Evolutionary conservation across 2,113 vertebrate species (phyloP).

Genomic region (Pyxicephalus adspersus): DNA sequence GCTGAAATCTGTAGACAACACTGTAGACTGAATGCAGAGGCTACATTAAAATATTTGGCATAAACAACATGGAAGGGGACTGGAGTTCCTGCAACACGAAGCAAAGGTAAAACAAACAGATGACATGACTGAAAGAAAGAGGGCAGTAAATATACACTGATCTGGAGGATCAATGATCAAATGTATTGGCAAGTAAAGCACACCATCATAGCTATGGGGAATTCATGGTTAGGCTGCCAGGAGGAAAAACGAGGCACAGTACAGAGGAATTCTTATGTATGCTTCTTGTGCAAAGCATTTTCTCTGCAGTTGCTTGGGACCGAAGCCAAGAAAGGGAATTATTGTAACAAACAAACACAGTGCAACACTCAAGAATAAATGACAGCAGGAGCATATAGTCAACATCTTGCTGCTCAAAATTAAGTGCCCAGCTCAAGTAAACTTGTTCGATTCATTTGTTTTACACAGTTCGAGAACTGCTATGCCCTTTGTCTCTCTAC

Average conservation of each 20-base stretch:
- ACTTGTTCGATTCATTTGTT: slow-evolving; percentile 74
- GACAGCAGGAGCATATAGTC: slow-evolving; percentile 82
- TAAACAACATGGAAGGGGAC: background rate
- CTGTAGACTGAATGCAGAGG: background rate
- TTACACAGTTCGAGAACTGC: slow-evolving; percentile 51
- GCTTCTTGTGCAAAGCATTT: slow-evolving; percentile 72
- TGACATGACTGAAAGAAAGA: background rate
- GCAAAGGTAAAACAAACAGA: background rate
- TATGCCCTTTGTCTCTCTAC: slow-evolving; percentile 33
- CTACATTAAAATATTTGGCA: slow-evolving; percentile 5
- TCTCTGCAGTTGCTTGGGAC: slow-evolving; percentile 75
- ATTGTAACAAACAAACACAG: slow-evolving; percentile 70
- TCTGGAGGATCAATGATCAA: slow-evolving; percentile 36
- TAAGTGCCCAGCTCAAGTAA: slow-evolving; percentile 74
- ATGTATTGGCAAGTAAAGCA: slow-evolving; percentile 28
- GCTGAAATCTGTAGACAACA: background rate
- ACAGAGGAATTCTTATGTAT: slow-evolving; percentile 50
- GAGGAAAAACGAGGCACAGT: slow-evolving; percentile 3
- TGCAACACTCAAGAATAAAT: slow-evolving; percentile 70
- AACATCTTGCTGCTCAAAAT: slow-evolving; percentile 77
- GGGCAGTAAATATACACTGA: slow-evolving; percentile 21
- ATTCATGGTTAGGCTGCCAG: slow-evolving; percentile 45
- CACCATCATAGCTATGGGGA: slow-evolving; percentile 38
- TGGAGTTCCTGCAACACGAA: background rate
- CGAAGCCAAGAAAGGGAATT: slow-evolving; percentile 67